A percentile compares a stretch with the other conserved stretches of the same genome.
These are phyloP conservation scores for Siderastrea siderea DNA, from an alignment of 92 coral and sea anemone genomes.

Conservation along the genomic window DNA sequence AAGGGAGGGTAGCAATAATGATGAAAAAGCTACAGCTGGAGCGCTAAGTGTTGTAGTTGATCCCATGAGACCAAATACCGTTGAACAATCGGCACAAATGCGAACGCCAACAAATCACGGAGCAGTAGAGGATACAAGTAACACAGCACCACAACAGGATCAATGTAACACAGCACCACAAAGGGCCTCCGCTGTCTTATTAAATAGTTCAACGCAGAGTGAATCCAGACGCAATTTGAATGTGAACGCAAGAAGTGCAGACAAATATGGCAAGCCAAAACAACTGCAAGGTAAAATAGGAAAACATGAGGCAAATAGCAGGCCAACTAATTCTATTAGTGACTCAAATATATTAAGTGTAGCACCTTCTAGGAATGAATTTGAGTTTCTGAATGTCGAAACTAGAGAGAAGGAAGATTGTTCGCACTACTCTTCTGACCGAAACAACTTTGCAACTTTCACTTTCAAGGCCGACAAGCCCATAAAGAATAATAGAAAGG, in stretches of 20 bases:
- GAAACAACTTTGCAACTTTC: neutral
- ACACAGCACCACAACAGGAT: neutral
- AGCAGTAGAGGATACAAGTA: too few relatives aligned
- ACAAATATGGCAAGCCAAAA: neutral
- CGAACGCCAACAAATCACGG: neutral
- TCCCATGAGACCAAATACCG: neutral
- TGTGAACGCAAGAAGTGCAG: neutral
- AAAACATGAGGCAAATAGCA: neutral
- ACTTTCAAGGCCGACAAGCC: neutral
- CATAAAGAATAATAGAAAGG: too few relatives aligned
- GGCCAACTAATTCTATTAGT: neutral
- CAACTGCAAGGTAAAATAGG: neutral
- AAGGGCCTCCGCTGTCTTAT: neutral
- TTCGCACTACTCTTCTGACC: slow-evolving; percentile 8
- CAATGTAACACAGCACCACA: neutral
- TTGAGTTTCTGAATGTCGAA: slow-evolving; percentile 6
- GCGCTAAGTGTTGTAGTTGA: neutral
- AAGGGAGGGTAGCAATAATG: neutral
- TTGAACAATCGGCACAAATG: neutral
- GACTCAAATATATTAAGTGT: neutral
- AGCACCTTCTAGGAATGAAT: neutral
- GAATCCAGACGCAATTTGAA: neutral
- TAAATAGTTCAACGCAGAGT: neutral
- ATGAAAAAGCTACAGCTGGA: neutral
- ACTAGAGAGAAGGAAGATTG: neutral